A percentile compares a stretch with the other conserved stretches of the same genome.
These are phyloP conservation scores for Lordiphosa mommai DNA, from an alignment of 1,140 invertebrate genomes.

Conservation along the genomic window DNA sequence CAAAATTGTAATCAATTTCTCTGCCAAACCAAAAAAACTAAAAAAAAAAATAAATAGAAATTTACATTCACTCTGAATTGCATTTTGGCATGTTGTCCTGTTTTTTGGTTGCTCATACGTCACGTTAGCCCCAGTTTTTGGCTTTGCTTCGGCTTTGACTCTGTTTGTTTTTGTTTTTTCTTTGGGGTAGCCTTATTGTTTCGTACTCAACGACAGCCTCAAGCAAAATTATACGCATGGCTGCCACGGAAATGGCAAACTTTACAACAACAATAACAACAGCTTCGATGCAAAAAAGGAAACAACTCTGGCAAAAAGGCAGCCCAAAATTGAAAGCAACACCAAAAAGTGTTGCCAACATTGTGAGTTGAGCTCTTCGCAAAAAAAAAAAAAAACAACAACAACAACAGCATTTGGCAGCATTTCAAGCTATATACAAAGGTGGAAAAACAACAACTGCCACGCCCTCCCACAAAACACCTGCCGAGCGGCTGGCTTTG, in stretches of 20 bases:
- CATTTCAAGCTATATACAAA: conserved; percentile 20
- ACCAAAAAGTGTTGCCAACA: conserved; percentile 57
- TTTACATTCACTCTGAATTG: conserved; percentile 1
- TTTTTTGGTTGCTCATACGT: conserved; percentile 48
- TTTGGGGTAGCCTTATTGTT: conserved; percentile 48
- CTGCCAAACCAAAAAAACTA: not conserved
- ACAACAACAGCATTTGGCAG: conserved; percentile 22
- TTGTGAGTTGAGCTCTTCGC: not conserved
- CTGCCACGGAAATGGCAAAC: conserved; percentile 75
- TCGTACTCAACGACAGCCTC: conserved; percentile 64
- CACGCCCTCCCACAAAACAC: conserved; percentile 3
- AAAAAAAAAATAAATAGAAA: not conserved
- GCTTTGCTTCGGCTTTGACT: conserved; percentile 31
- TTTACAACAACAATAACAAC: conserved; percentile 32
- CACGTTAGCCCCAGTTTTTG: conserved; percentile 50
- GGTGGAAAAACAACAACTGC: conserved; percentile 4
- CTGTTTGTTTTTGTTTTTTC: conserved; percentile 5
- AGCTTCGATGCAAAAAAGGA: conserved; percentile 39
- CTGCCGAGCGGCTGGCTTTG: not conserved
- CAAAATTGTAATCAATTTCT: conserved; percentile 33
- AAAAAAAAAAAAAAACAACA: conserved; percentile 11
- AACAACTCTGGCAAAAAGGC: conserved; percentile 29
- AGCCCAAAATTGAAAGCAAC: conserved; percentile 70
- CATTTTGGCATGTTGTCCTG: conserved; percentile 3
- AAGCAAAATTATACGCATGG: conserved; percentile 78